Evolutionary conservation across 2,888 invertebrate species (phyloP).

Genomic region (Lobophora halterata): DNA sequence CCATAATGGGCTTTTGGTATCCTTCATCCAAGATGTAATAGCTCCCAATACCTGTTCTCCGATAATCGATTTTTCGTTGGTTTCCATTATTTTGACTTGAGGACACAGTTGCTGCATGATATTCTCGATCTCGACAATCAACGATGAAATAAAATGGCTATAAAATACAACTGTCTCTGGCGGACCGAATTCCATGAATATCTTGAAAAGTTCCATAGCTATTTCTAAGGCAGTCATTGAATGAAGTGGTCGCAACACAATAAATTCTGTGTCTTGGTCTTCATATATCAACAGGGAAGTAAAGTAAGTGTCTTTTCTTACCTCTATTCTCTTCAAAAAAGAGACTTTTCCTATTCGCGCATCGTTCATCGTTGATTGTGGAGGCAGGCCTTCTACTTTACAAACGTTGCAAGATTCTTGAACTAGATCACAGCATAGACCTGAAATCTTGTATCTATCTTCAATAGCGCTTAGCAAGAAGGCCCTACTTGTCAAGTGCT

Average conservation of each 20-base stretch:
- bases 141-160: no score
- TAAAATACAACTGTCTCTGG: neutral
- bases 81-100: neutral
- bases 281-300: neutral
- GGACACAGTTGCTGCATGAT: neutral
- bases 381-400: neutral
- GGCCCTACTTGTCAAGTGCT: neutral
- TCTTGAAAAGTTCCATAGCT: conserved; percentile 5
- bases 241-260: conserved; percentile 1
- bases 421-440: conserved; percentile 8
- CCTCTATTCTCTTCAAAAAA: conserved; percentile 2
- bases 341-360: neutral
- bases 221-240: neutral
- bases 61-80: no score
- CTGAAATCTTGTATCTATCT: conserved; percentile 1
- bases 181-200: conserved; percentile 11
- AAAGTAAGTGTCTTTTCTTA: neutral
- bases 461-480: neutral
- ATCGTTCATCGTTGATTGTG: no score
- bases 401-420: conserved; percentile 3
- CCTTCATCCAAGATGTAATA: conserved; percentile 5
- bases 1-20: neutral
- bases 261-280: conserved; percentile 8
- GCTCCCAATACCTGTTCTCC: neutral
- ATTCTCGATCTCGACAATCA: no score